Percentiles rank a stretch among this genome's conserved stretches.
Conservation (phyloP, 2,113 vertebrate species). For the Thermophis baileyi region DNA sequence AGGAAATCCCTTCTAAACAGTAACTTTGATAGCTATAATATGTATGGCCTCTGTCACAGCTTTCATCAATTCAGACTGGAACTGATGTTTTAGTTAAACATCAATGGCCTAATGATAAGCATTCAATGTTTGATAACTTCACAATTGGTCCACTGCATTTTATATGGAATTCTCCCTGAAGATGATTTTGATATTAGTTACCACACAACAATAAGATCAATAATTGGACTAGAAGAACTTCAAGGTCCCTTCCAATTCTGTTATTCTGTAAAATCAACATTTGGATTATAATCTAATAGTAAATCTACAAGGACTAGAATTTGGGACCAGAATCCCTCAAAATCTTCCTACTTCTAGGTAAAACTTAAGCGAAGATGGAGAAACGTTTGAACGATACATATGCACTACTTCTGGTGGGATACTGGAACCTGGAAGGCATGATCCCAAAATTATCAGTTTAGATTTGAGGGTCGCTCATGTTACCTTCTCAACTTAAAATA, state of each 20-base stretch:
- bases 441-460: not conserved
- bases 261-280: not conserved
- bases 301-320: not conserved
- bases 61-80: not conserved
- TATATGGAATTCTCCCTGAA: not conserved
- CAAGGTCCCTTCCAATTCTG: not conserved
- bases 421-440: not conserved
- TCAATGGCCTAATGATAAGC: not conserved
- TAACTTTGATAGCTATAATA: not conserved
- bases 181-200: not conserved
- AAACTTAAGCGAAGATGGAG: not conserved
- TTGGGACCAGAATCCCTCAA: not conserved
- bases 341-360: not conserved
- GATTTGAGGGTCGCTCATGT: not conserved
- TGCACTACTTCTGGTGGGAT: not conserved
- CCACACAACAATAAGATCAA: not conserved
- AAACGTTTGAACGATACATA: not conserved
- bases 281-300: not conserved
- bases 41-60: not conserved
- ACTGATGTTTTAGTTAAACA: not conserved
- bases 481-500: not conserved
- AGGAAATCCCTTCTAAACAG: not conserved
- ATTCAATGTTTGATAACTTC: not conserved
- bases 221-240: not conserved
- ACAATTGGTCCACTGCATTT: not conserved